A percentile compares a stretch with the other conserved stretches of the same genome.
Conservation (phyloP, 2,797 vertebrate genomes). For the Epinephelus malabaricus region DNA sequence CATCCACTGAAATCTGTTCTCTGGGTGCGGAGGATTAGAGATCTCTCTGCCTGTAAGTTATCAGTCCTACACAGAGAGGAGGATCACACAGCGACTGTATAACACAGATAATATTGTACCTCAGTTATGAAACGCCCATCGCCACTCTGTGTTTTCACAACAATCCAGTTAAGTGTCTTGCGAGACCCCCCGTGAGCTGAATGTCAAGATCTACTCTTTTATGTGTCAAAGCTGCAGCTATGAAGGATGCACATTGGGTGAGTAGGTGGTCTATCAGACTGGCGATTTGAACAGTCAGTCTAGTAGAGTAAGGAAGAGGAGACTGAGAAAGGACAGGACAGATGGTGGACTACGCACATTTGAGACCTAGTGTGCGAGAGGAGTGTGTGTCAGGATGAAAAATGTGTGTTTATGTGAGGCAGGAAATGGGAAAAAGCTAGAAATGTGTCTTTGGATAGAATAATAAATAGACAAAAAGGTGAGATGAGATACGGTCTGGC, state of each 20-base stretch:
- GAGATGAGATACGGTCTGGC: conserved; percentile 30
- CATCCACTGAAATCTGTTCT: conserved; percentile 25
- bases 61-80: conserved; percentile 22
- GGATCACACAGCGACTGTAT: conserved; percentile 31
- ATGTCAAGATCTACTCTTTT: conserved; percentile 66
- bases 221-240: conserved; percentile 62
- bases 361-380: conserved; percentile 54
- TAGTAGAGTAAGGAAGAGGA: conserved; percentile 27
- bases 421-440: conserved; percentile 66
- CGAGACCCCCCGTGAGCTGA: conserved; percentile 47
- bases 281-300: conserved; percentile 57
- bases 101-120: conserved; percentile 46
- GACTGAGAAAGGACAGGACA: conserved; percentile 51
- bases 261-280: conserved; percentile 65
- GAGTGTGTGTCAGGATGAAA: conserved; percentile 62
- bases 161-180: conserved; percentile 59
- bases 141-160: conserved; percentile 33
- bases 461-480: conserved; percentile 49
- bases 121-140: conserved; percentile 43
- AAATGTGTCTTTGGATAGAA: conserved; percentile 41
- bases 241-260: conserved; percentile 52
- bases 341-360: conserved; percentile 61
- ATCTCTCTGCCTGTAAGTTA: conserved; percentile 40
- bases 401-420: conserved; percentile 67
- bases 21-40: conserved; percentile 31